These are phyloP conservation scores for Catamblyrhynchus diadema DNA, from an alignment of 2,797 vertebrate genomes.

Conservation along the genomic window DNA sequence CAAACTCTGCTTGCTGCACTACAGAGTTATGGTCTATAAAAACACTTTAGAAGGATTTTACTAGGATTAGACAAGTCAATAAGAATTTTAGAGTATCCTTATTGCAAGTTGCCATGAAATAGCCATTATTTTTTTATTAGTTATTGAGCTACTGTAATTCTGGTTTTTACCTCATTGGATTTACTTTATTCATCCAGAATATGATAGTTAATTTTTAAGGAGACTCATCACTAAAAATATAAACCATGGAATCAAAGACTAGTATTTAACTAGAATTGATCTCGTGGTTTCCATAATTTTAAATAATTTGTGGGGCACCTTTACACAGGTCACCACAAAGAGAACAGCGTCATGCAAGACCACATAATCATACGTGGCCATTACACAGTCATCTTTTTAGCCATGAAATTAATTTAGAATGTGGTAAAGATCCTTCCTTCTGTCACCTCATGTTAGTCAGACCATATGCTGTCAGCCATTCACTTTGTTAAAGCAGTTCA, in stretches of 20 bases:
- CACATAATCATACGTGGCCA: background rate
- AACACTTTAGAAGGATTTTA: conserved; percentile 15
- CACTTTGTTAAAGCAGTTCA: background rate
- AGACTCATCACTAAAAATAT: background rate
- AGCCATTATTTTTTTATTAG: background rate
- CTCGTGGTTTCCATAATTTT: background rate
- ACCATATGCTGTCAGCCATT: background rate
- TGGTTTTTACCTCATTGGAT: background rate
- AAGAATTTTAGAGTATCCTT: conserved; percentile 14
- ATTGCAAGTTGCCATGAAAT: background rate
- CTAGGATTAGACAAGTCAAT: conserved; percentile 7
- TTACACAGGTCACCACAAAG: background rate
- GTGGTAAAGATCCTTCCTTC: background rate
- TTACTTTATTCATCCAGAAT: background rate
- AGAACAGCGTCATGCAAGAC: background rate
- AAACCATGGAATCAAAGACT: background rate
- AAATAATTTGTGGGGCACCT: background rate
- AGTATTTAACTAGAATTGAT: background rate
- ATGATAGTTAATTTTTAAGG: background rate
- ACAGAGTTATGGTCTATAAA: conserved; percentile 6
- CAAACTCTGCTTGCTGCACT: conserved; percentile 32
- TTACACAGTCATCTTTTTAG: background rate
- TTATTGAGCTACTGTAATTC: background rate
- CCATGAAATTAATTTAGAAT: background rate
- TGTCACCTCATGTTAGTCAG: background rate